Evolutionary conservation across 2,888 invertebrate genomes (phyloP), one percentile per base, ranked within the genome.

Genomic region (Sinhomidia bicolor): DNA sequence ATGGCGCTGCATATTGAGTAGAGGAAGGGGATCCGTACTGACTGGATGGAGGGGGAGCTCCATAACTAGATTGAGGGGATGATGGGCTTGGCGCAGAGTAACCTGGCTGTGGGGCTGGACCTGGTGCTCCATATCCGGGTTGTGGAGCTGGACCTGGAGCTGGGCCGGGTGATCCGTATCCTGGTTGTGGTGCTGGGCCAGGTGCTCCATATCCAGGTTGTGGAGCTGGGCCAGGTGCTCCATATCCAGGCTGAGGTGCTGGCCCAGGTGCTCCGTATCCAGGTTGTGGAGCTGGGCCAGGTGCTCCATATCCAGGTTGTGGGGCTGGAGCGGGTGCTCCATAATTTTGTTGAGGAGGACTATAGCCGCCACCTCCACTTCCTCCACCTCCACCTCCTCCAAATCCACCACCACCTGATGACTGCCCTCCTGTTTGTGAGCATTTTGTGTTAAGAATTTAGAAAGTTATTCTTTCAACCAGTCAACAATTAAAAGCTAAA

Each of bases 21-120:
- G 82, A 82, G 5, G 82, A 47, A n/a, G 51, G 36, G 9, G 36
- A 36, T n/a, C n/a, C n/a, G n/a, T n/a, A n/a, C n/a, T n/a, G n/a
- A n/a, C n/a, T n/a, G n/a, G n/a, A n/a, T n/a, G n/a, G n/a, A 3
- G 81, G n/a, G 4, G 80, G 80, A 5, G 51, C 80, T 36, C 80
- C 80, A 20, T 80, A 80, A 20, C 80, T 36, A 20, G n/a, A n/a
- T n/a, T 57, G 60, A 20, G 80, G 80, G 0, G n/a, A n/a, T n/a
- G 36, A 3, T 6, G 80, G 80, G 6, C 54, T 7, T 32, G 80
- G 80, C 2, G 80, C 29, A 6, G 36, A 60, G 20, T 80, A 80
- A 14, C 60, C 47, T 1, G 78, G 23, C 4, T 47, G 54, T 1
- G 68, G 68, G 4, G 51, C 26, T 41, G 74, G 74, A 10, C 5